A percentile compares a stretch with the other conserved stretches of the same genome.
These are phyloP conservation scores for Monarcha castaneiventris DNA, from an alignment of 2,113 vertebrate species.

Conservation along the genomic window DNA sequence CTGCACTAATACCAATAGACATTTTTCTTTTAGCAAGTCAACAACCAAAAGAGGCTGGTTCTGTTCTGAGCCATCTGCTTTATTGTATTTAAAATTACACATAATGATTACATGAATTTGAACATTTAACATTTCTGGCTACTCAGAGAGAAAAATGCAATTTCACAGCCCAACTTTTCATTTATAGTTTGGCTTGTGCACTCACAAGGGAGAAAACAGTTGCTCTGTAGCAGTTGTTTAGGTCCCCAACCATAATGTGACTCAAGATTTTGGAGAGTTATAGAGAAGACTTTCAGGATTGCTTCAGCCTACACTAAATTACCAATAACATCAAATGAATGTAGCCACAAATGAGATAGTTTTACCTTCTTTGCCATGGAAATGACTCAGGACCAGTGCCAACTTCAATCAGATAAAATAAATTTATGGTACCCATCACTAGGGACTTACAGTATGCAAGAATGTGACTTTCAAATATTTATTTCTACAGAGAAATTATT, in stretches of 20 bases:
- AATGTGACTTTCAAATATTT: neutral
- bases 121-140: conserved; percentile 3
- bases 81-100: conserved; percentile 21
- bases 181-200: neutral
- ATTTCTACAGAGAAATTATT: neutral
- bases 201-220: neutral
- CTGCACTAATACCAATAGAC: neutral
- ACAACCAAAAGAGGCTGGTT: neutral
- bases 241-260: neutral
- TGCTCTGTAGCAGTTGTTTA: neutral
- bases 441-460: neutral
- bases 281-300: neutral
- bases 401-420: neutral
- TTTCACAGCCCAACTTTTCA: neutral
- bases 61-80: conserved; percentile 11
- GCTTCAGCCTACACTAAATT: neutral
- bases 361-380: neutral
- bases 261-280: neutral
- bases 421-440: neutral
- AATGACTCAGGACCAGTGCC: neutral
- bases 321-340: neutral
- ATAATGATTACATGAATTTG: neutral
- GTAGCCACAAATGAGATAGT: neutral
- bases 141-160: neutral
- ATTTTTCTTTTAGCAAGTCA: neutral